Evolutionary conservation across 1,140 invertebrate species (phyloP).

Genomic region (Rhagoletis zephyria): DNA sequence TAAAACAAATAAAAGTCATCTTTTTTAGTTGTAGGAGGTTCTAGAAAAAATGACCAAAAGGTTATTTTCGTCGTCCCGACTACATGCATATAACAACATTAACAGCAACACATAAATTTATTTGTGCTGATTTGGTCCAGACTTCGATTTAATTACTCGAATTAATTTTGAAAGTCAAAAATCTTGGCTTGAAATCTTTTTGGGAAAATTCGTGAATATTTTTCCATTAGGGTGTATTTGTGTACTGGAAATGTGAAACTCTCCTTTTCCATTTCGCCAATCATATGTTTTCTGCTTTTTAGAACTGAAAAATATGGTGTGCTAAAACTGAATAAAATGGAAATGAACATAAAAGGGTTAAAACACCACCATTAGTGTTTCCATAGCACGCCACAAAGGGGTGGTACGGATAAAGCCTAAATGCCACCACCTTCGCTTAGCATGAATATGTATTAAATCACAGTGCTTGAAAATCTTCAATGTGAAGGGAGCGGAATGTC

Average conservation of each 20-base stretch:
- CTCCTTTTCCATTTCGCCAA: not conserved
- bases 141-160: too few relatives aligned
- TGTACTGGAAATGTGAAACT: not conserved
- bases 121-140: too few relatives aligned
- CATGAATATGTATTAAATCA: not conserved
- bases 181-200: too few relatives aligned
- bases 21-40: too few relatives aligned
- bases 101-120: too few relatives aligned
- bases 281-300: not conserved
- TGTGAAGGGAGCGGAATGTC: not conserved
- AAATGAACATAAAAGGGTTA: conserved; percentile 8
- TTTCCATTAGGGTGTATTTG: not conserved
- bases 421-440: not conserved
- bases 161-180: too few relatives aligned
- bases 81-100: too few relatives aligned
- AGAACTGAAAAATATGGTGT: not conserved
- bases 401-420: not conserved
- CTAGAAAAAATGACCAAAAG: too few relatives aligned
- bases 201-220: too few relatives aligned
- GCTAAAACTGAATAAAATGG: not conserved
- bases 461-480: not conserved
- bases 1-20: too few relatives aligned
- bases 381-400: not conserved
- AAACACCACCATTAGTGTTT: not conserved
- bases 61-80: too few relatives aligned